Percentiles rank a stretch among this genome's conserved stretches.
These are phyloP conservation scores for Nomada ferruginata DNA, from an alignment of 2,888 invertebrate genomes.

Conservation along the genomic window DNA sequence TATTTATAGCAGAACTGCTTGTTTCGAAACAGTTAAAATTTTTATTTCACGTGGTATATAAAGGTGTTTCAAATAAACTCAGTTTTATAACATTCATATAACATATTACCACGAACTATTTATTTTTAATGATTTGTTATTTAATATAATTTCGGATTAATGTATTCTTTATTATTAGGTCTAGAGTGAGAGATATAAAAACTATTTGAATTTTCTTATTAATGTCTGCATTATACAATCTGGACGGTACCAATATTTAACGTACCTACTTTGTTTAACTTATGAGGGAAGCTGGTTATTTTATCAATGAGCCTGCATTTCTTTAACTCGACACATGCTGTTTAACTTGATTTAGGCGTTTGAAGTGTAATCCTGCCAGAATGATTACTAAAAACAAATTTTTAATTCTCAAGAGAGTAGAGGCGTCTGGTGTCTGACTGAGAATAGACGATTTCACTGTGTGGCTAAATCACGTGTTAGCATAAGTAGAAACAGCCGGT, in stretches of 20 bases:
- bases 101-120: too few relatives aligned
- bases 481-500: not conserved
- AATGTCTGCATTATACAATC: not conserved
- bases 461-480: conserved; percentile 26
- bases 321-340: conserved; percentile 16
- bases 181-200: not conserved
- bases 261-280: not conserved
- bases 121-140: not conserved
- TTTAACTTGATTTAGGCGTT: conserved; percentile 17
- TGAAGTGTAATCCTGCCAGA: conserved; percentile 17
- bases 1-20: too few relatives aligned
- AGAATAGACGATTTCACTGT: conserved; percentile 61
- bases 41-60: too few relatives aligned
- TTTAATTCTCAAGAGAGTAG: conserved; percentile 43
- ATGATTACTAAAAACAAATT: conserved; percentile 56
- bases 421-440: conserved; percentile 39
- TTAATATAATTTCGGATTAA: not conserved
- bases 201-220: too few relatives aligned
- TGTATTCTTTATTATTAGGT: not conserved
- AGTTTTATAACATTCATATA: too few relatives aligned
- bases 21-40: too few relatives aligned
- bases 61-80: too few relatives aligned
- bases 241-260: not conserved
- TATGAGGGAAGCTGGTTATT: conserved; percentile 26
- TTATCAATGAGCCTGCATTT: conserved; percentile 34